phyloP scores from a whole-genome alignment of 2,113 vertebrate species.

The Rutilus rutilus region DNA sequence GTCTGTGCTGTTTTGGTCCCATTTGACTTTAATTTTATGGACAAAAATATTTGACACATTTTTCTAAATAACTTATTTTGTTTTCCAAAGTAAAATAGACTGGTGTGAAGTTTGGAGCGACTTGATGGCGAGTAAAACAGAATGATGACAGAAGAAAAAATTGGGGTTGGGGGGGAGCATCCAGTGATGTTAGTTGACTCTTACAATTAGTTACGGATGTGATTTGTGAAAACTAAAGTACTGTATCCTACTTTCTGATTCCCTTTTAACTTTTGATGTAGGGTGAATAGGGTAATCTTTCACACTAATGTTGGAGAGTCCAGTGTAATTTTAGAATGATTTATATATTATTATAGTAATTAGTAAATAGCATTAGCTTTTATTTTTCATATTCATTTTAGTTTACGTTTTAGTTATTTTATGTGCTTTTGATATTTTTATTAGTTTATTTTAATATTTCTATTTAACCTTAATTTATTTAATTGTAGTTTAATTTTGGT shows the following conservation, averaged over 20 bases:
- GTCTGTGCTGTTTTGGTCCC: background rate
- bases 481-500: too few species aligned
- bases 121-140: too few species aligned
- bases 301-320: background rate
- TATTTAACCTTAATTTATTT: background rate
- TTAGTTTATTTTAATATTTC: background rate
- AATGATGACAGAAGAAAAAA: too few species aligned
- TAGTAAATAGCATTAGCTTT: background rate
- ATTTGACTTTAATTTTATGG: background rate
- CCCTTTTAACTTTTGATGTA: background rate
- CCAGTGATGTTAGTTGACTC: background rate
- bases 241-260: background rate
- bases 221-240: background rate
- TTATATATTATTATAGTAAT: background rate
- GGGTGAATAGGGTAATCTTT: background rate
- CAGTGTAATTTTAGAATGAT: background rate
- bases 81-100: too few species aligned
- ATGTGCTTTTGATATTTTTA: background rate
- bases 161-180: too few species aligned
- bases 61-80: too few species aligned
- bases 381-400: background rate
- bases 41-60: too few species aligned
- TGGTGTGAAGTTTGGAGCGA: too few species aligned
- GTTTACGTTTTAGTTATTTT: background rate
- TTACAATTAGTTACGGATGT: background rate